These are phyloP conservation scores for Chloebia gouldiae DNA, from an alignment of 2,113 vertebrate species.

Conservation along the genomic window DNA sequence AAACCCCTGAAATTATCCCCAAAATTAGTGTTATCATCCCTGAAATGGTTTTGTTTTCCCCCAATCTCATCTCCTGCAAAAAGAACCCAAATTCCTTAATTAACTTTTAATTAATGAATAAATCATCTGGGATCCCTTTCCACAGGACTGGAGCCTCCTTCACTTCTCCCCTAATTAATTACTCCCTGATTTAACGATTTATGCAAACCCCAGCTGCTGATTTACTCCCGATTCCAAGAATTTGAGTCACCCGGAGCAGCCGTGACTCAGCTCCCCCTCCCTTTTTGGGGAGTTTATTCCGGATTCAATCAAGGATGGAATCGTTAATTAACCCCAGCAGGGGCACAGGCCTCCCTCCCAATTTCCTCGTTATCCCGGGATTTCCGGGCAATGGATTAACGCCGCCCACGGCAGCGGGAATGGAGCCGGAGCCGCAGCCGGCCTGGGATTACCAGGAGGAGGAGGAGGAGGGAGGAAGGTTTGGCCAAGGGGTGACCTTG, in stretches of 20 bases:
- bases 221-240: background rate
- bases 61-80: background rate
- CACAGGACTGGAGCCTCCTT: background rate
- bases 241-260: background rate
- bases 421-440: background rate
- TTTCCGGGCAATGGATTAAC: background rate
- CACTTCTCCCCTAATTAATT: background rate
- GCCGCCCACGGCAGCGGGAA: background rate
- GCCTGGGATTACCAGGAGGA: background rate
- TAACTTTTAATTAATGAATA: background rate
- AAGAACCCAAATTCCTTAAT: background rate
- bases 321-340: background rate
- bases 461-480: background rate
- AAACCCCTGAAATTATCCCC: background rate
- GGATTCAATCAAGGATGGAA: background rate
- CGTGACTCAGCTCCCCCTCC: background rate
- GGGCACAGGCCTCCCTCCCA: background rate
- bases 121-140: background rate
- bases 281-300: background rate
- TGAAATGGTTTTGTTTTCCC: too few species aligned
- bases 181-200: background rate
- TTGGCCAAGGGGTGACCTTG: background rate
- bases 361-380: background rate
- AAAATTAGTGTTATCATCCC: background rate
- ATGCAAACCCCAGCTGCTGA: accelerated